phyloP scores from a whole-genome alignment of 1,140 invertebrate genomes.

The Drosophila tropicalis region DNA sequence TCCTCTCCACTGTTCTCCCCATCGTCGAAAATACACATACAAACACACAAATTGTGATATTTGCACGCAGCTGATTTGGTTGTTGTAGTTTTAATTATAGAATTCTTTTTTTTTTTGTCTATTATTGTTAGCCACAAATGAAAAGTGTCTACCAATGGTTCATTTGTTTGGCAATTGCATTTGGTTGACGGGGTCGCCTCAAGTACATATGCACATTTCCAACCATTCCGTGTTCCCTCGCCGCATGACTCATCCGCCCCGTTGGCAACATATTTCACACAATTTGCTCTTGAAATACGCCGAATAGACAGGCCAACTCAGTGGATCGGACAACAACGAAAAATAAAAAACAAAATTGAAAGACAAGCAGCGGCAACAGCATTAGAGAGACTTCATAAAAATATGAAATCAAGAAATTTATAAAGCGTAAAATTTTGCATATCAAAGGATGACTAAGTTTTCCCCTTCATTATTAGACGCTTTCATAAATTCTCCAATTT shows the following conservation, averaged over 20 bases:
- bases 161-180: constrained; percentile 55
- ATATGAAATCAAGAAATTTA: constrained; percentile 41
- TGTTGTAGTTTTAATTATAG: constrained; percentile 69
- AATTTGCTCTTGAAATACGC: constrained; percentile 28
- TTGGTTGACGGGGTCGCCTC: constrained; percentile 25
- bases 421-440: constrained; percentile 41
- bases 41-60: constrained; percentile 50
- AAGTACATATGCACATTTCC: constrained; percentile 41
- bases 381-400: constrained; percentile 34
- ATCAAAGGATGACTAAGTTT: constrained; percentile 59
- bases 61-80: constrained; percentile 78
- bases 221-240: constrained; percentile 23
- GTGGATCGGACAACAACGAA: neutral
- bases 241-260: constrained; percentile 50
- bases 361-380: neutral
- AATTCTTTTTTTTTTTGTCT: constrained; percentile 34
- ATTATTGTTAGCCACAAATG: constrained; percentile 40
- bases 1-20: constrained; percentile 8
- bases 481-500: constrained; percentile 66
- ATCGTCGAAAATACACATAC: neutral
- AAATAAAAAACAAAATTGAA: neutral
- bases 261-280: constrained; percentile 31
- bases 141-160: constrained; percentile 44
- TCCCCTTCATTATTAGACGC: constrained; percentile 33
- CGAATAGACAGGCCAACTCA: constrained; percentile 12